Evolutionary conservation across 2,888 invertebrate species (phyloP), one percentile per base, ranked within the genome.

Genomic region (Apoda limacodes): DNA sequence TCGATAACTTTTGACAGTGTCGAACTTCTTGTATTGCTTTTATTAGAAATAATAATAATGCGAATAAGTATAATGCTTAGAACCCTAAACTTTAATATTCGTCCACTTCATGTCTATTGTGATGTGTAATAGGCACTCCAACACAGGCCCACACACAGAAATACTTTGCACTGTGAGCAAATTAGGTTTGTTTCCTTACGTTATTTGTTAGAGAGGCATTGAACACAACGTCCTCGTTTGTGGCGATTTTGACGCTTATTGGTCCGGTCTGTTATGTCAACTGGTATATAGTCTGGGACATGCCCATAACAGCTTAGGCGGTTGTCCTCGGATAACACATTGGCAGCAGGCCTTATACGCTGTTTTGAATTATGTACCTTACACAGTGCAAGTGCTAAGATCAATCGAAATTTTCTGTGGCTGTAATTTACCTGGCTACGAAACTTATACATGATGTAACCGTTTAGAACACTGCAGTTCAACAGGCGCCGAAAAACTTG

Each of bases 401-500:
- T 22, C 22, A 2, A 9, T 9, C 22, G 12, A 10, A 28, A 22
- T 9, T 22, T 3, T 7, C 28, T 13, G 5, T 22, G 28, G 2
- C 22, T 20, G 10, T 9, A n/a, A n/a, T n/a, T n/a, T n/a, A n/a
- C n/a, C n/a, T n/a, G 14, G n/a, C 10, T 9, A 2, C 10, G 15
- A 9, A 17, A 17, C 17, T 6, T 20, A 21, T 35, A 28, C 10
- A 35, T 35, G n/a, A 30, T 30, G 14, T 20, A 32, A 15, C 14
- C 13, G n/a, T 32, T 35, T 15, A 32, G 12, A 21, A 35, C 21
- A 19, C 31, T 31, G 10, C 13, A 15, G 14, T 35, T 35, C 2
- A 35, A 13, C 17, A 35, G 24, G 7, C 28, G 13, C 17, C 13
- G 27, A 24, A 35, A 35, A n/a, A 35, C 21, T 17, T 35, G 30